Base-by-base conservation (phyloP, 2,888 invertebrate species). In the Monoplex corrugatus region DNA sequence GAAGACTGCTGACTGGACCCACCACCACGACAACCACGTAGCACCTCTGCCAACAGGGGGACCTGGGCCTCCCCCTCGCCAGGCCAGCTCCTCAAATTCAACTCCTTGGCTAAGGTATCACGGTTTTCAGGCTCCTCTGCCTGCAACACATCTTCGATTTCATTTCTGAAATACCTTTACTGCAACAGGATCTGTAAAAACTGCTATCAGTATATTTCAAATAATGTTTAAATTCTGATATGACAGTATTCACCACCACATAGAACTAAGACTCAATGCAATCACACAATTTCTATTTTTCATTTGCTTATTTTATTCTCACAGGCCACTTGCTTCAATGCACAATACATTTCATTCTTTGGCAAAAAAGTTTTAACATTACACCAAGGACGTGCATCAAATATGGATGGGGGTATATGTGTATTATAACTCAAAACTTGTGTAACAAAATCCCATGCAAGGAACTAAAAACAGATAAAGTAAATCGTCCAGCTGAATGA, bases 31-130 rank as follows among this genome's bases (percentile, higher is more conserved):
- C 38, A 45, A 6, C 57, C 50, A 16, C 45, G 87, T 19, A 95
- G 88, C 35, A 94, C 89, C 87, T 94, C 93, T 16, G 92, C 86
- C 32, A 95, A 88, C 8, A 63, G 87, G 35, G 84, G 84, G 72
- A 78, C 80, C 57, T 94, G 95, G 13, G 82, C 86, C 89, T 92
- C 92, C 23, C 92, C 89, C 16, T 92, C 88, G 19, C 91, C 91
- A 44, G 92, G 91, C 3, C 91, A 83, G 38, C 93, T 94, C 3
- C 90, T 75, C 10, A 95, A 89, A 87, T 94, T 93, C 23, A 95
- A 89, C 86, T 95, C 94, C 87, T 92, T 92, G n/a, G 94, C 93
- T 83, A 95, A 89, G 44, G 89, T 87, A 82, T 91, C 91, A 57
- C 95, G 90, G 8, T 93, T 94, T 44, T 93, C 93, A 92, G 91